Evolutionary conservation across 2,888 invertebrate species (phyloP).

Genomic region (Drosophila ezoana): DNA sequence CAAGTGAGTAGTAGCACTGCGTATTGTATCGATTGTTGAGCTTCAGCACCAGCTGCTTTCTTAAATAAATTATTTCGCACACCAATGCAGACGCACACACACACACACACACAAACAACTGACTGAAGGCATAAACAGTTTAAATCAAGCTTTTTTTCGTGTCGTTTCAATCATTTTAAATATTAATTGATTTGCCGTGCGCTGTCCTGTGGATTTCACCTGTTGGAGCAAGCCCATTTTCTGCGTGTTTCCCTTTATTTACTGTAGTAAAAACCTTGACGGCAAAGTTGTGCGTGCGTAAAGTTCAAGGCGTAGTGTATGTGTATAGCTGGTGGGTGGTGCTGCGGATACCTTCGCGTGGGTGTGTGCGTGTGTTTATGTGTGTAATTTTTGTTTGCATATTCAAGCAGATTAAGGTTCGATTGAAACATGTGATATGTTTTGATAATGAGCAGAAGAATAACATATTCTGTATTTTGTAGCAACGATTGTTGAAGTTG

Average conservation of each 20-base stretch:
- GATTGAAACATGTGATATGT: not conserved
- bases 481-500: not conserved
- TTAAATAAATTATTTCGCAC: constrained; percentile 42
- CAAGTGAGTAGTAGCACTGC: constrained; percentile 41
- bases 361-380: not conserved
- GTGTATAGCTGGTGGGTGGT: constrained; percentile 29
- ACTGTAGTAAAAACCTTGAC: constrained; percentile 42
- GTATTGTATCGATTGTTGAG: constrained; percentile 20
- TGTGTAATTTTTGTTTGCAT: constrained; percentile 1
- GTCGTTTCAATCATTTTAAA: constrained; percentile 4
- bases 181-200: not conserved
- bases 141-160: constrained; percentile 17
- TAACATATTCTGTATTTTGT: not conserved
- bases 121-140: constrained; percentile 56
- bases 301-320: constrained; percentile 47
- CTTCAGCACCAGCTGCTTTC: constrained; percentile 55
- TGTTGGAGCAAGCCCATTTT: constrained; percentile 37
- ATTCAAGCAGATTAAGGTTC: constrained; percentile 2
- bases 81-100: constrained; percentile 14
- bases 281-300: constrained; percentile 35
- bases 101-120: constrained; percentile 6
- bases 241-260: not conserved
- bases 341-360: not conserved
- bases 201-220: constrained; percentile 28
- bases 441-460: not conserved